Evolutionary conservation across 2,797 vertebrate species (phyloP).

Genomic region (Channallabes apus): DNA sequence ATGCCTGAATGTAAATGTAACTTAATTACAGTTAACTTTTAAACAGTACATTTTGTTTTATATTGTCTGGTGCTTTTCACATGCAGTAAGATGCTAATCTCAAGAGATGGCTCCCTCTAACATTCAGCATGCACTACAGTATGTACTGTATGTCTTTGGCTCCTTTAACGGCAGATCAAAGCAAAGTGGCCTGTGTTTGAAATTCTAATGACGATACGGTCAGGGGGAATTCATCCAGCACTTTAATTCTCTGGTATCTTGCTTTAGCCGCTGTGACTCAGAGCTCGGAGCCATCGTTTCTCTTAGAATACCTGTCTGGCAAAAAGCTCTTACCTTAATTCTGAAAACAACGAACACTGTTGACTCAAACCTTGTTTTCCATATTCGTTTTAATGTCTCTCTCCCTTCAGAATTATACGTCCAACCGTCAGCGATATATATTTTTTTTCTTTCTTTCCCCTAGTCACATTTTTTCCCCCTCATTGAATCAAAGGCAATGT

Average conservation of each 20-base stretch:
- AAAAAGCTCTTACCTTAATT: conserved; percentile 28
- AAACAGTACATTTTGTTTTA: background rate
- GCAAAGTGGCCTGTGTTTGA: conserved; percentile 44
- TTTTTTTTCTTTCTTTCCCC: background rate
- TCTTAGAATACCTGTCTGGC: conserved; percentile 34
- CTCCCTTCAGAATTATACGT: conserved; percentile 15
- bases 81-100: conserved; percentile 7
- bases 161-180: conserved; percentile 49
- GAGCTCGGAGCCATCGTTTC: conserved; percentile 23
- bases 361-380: conserved; percentile 7
- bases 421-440: background rate
- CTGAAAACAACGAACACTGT: background rate
- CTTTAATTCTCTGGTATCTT: conserved; percentile 21
- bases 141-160: conserved; percentile 1
- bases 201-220: conserved; percentile 29
- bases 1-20: too few species aligned
- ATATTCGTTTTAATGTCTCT: conserved; percentile 39
- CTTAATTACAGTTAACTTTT: background rate
- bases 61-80: background rate
- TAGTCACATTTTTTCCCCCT: conserved; percentile 37
- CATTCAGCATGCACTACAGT: background rate
- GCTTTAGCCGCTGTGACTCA: conserved; percentile 23
- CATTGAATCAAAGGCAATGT: conserved; percentile 53
- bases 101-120: background rate
- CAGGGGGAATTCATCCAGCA: conserved; percentile 14